phyloP scores from a whole-genome alignment of 2,113 vertebrate genomes.

The Phrynocephalus versicolor region DNA sequence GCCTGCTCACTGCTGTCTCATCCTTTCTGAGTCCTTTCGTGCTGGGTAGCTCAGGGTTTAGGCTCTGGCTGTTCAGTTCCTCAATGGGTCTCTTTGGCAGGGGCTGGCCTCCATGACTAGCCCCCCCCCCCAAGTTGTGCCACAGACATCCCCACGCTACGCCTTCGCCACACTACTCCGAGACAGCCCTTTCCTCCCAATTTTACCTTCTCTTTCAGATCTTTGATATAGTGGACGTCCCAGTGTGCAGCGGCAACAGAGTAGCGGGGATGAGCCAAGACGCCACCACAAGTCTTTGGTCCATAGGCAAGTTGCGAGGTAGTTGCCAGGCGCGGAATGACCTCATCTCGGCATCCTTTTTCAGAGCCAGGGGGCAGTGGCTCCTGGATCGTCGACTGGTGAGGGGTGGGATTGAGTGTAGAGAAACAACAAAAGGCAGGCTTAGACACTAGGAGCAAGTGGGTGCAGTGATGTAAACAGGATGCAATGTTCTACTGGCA shows the following conservation, averaged over 20 bases:
- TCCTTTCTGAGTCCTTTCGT: no score
- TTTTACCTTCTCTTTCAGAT: constrained; percentile 65
- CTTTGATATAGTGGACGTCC: constrained; percentile 61
- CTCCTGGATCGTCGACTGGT: constrained; percentile 42
- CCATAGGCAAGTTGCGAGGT: constrained; percentile 42
- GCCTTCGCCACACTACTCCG: background rate
- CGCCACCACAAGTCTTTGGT: constrained; percentile 43
- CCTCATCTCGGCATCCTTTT: constrained; percentile 40
- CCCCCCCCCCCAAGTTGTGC: no score
- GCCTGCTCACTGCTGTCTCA: no score
- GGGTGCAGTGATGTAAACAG: background rate
- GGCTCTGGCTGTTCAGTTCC: no score
- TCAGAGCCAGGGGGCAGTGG: constrained; percentile 42
- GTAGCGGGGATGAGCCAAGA: constrained; percentile 52
- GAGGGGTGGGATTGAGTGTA: background rate
- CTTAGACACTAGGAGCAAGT: background rate
- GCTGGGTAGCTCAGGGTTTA: no score
- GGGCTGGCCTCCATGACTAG: no score
- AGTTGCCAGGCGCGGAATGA: constrained; percentile 60
- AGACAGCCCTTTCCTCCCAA: background rate
- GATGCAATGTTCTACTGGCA: no score
- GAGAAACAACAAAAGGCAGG: no score
- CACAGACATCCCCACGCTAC: background rate
- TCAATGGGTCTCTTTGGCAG: no score
- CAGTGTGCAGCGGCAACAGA: constrained; percentile 25